Base-by-base conservation (phyloP, 2,113 vertebrate species). In the Pedionomus torquatus region DNA sequence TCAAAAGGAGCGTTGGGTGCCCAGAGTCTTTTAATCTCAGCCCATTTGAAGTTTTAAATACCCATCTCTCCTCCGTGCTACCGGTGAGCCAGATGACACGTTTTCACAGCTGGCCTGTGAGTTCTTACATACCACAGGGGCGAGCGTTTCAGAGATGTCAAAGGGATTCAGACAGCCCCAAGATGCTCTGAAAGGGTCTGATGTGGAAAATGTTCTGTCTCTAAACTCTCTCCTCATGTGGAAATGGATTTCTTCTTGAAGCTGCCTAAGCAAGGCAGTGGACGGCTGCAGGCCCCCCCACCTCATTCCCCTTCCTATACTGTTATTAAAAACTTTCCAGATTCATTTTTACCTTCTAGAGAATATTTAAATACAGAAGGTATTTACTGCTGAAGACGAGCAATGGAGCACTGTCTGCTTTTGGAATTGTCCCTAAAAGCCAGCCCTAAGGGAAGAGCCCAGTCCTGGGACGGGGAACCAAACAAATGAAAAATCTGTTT, bases 81-180 rank as follows among this genome's bases (percentile, higher is more conserved):
- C 78, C 0, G 1, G 8, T 13, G 58, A 35, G n/a, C 0, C 7
- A 44, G 43, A 13, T 16, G 65, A 39, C 26, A 10, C 2, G 5
- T 28, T 49, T 9, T 41, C 60, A 19, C 58, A 39, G 84, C 3
- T 35, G 48, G 65, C 18, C 30, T 7, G 6, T 2, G 43, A 83
- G 52, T 13, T 57, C 52, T 86, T 24, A 64, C 82, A 6, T 4
- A 4, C 7, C 9, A 2, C 10, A 1, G 75, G 60, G 69, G 39
- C 4, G 79, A 69, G 43, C 52, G 30, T 28, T 83, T 51, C 44
- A 12, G 68, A 37, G 70, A 16, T 1, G 26, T 9, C 75, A 43
- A 4, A 86, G 54, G 54, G 52, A 17, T 66, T 46, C 37, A 28
- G 64, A 24, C 39, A 17, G 14, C 24, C 20, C 81, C 69, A 13